A percentile compares a stretch with the other conserved stretches of the same genome.
These are phyloP conservation scores for Aurelia sp. DNA, from an alignment of 30 jellyfish, hydroid and myxozoan genomes.

Conservation along the genomic window DNA sequence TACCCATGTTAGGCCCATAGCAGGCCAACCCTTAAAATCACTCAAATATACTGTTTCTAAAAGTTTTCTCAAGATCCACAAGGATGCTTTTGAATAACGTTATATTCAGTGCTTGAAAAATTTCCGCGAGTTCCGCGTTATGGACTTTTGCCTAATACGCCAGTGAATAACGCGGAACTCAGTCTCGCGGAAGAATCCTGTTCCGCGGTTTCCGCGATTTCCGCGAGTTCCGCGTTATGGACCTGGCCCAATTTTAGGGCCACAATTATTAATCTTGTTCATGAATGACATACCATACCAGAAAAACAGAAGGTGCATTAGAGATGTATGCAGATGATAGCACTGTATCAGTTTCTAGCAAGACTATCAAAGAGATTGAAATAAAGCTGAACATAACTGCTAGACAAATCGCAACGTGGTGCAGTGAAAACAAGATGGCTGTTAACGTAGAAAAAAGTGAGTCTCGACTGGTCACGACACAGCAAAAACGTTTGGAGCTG, in stretches of 20 bases:
- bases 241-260: slow-evolving; percentile 79
- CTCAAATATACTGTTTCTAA: no score
- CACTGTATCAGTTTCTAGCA: slow-evolving; percentile 60
- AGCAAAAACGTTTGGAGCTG: slow-evolving; percentile 72
- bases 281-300: slow-evolving; percentile 57
- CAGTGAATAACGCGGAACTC: no score
- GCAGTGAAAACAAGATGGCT: slow-evolving; percentile 64
- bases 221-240: no score
- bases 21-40: no score
- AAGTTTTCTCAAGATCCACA: no score
- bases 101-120: no score
- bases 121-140: no score
- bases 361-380: slow-evolving; percentile 42
- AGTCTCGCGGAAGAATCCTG: no score
- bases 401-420: slow-evolving; percentile 63
- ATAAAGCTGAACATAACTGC: slow-evolving; percentile 61
- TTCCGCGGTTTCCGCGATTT: no score
- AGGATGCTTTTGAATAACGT: no score
- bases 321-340: slow-evolving; percentile 69
- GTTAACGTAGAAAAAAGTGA: slow-evolving; percentile 44
- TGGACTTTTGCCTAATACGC: no score
- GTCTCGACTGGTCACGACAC: slow-evolving; percentile 65
- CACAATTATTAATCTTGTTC: slow-evolving; percentile 66
- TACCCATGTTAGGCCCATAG: no score
- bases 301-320: slow-evolving; percentile 46